These are phyloP conservation scores for Choristoneura fumiferana DNA, from an alignment of 1,140 invertebrate genomes.

Conservation along the genomic window DNA sequence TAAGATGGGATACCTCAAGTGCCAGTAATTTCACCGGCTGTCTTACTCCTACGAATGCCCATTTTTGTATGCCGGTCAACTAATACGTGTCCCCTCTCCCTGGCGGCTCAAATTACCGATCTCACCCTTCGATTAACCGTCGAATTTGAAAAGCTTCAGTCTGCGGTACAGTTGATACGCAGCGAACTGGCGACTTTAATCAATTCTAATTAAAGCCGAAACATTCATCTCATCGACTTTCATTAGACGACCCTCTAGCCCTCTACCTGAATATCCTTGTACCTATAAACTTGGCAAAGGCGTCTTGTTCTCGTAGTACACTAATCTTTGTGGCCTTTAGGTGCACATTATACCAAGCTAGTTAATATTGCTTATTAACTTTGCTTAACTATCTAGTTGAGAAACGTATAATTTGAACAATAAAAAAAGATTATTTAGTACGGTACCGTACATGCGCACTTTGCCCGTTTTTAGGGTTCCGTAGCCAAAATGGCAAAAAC, in stretches of 20 bases:
- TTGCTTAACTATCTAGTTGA: background rate
- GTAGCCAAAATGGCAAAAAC: too few species aligned
- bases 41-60: background rate
- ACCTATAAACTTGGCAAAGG: constrained; percentile 42
- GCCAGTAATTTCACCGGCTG: too few species aligned
- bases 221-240: constrained; percentile 62
- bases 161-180: constrained; percentile 13
- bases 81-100: constrained; percentile 12
- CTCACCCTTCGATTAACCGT: constrained; percentile 18
- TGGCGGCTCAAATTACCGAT: constrained; percentile 7
- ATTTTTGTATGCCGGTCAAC: constrained; percentile 13
- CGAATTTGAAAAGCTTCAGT: constrained; percentile 17
- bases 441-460: too few species aligned
- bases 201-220: constrained; percentile 59
- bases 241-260: constrained; percentile 57
- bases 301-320: constrained; percentile 21
- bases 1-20: too few species aligned
- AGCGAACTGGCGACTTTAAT: constrained; percentile 46
- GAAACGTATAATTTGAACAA: too few species aligned
- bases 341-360: constrained; percentile 8
- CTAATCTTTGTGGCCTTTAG: constrained; percentile 11
- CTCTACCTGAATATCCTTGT: constrained; percentile 52
- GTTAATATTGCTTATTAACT: background rate
- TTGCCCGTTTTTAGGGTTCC: too few species aligned
- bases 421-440: too few species aligned